Conservation (phyloP, 2,888 invertebrate genomes). For the Nesidiocoris tenuis region DNA sequence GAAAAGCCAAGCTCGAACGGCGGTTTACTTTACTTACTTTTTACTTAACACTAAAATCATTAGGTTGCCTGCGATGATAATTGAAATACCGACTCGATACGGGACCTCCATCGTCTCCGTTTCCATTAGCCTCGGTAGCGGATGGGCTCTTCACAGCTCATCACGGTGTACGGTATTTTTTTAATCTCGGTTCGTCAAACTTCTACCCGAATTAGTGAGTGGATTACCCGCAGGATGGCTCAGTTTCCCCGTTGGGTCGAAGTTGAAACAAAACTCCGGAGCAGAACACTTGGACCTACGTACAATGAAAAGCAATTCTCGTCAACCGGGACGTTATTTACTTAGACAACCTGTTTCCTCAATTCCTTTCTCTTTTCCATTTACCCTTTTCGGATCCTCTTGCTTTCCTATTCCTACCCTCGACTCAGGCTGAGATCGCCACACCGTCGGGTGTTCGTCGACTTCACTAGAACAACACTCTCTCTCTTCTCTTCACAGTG, state of each 20-base stretch:
- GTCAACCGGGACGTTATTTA: neutral
- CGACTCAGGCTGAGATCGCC: neutral
- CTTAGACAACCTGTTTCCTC: neutral
- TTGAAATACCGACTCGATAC: no score
- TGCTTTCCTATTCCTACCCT: neutral
- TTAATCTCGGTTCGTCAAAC: neutral
- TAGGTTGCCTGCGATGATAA: no score
- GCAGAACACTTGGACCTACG: neutral
- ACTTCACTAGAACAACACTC: neutral
- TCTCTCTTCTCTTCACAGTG: neutral
- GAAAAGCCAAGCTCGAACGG: no score
- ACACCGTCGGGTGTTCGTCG: neutral
- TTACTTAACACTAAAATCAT: no score
- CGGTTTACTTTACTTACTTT: no score
- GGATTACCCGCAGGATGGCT: neutral
- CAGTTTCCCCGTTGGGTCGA: neutral
- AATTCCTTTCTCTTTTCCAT: neutral
- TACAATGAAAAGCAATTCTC: neutral
- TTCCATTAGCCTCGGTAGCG: no score
- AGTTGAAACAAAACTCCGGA: neutral
- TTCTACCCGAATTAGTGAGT: neutral
- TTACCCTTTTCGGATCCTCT: neutral
- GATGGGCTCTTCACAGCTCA: neutral
- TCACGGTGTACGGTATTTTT: neutral
- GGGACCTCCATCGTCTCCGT: no score